Base-by-base conservation (phyloP, 2,888 invertebrate species). In the Ormyrus labotus region DNA sequence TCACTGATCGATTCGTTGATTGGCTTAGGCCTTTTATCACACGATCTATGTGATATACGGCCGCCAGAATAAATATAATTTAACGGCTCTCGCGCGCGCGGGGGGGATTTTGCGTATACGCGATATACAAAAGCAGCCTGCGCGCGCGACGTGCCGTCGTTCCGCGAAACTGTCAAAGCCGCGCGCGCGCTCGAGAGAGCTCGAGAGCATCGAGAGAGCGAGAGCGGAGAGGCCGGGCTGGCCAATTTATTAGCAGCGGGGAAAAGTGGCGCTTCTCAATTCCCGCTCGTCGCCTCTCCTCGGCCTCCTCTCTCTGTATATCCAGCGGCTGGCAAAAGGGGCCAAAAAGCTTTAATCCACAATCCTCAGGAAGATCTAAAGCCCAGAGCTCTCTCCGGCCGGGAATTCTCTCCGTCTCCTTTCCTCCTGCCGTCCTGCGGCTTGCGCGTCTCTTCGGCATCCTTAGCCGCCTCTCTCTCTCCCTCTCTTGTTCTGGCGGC, bases 1-100 rank as follows among this genome's bases (percentile, higher is more conserved):
- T 74, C 63, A 79, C 13, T 64, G 63, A 79, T 74, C 64, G 63
- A 79, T 69, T 19, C 74, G 73, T 74, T 70, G 64, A 79, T 79
- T 64, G 72, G 34, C n/a, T 51, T 34, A 2, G 3, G 53, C 34
- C 58, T 74, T 74, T 64, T 79, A 74, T 74, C 78, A 51, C 57
- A 3, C 53, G 58, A 74, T 79, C 69, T 70, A 47, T 34, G 69
- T 73, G 72, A 74, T 74, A 60, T 70, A 74, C 69, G 57, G 19
- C 58, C 58, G 7, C 47, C 47, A 58, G 45, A 58, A 79, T 74
- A 74, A 79, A 74, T 80, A 71, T 71, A 80, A 75, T 80, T 80
- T 75, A 79, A 79, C 64, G 65, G 60, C 51, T 75, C 65, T 47
- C 57, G 48, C 58, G 19, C 50, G 13, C 13, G 13, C 13, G 13